Conservation (phyloP, 2,888 invertebrate species). For the Plagodis pulveraria region DNA sequence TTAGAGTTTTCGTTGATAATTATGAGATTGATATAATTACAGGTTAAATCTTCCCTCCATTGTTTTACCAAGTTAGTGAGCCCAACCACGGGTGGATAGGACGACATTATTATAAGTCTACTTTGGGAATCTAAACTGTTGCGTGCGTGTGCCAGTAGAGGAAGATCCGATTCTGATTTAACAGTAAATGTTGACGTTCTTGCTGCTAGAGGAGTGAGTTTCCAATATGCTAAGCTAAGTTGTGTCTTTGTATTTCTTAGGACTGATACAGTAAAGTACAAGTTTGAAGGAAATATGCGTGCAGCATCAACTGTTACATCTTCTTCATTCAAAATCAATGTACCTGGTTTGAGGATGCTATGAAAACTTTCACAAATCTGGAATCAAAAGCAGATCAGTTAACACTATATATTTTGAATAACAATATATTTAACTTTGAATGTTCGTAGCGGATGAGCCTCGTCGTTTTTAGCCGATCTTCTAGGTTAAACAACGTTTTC, state of each 20-base stretch:
- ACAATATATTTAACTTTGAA: too few species aligned
- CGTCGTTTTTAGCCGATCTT: too few species aligned
- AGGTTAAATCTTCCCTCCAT: constrained; percentile 38
- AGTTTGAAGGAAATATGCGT: not conserved
- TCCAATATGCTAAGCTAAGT: constrained; percentile 41
- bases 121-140: constrained; percentile 27
- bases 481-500: too few species aligned
- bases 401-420: too few species aligned
- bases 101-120: constrained; percentile 37
- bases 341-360: not conserved
- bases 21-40: constrained; percentile 36
- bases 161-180: constrained; percentile 30
- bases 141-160: constrained; percentile 29
- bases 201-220: constrained; percentile 18
- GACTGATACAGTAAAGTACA: constrained; percentile 9
- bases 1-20: constrained; percentile 26
- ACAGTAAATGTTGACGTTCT: constrained; percentile 30
- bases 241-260: constrained; percentile 17
- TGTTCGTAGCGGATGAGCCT: too few species aligned
- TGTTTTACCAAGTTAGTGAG: constrained; percentile 37
- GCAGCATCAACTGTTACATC: not conserved
- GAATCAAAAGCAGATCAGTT: constrained; percentile 3
- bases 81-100: constrained; percentile 35
- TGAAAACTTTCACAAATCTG: constrained; percentile 6
- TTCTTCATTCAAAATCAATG: constrained; percentile 13